phyloP scores from a whole-genome alignment of 1,140 invertebrate species.

The Sarcophaga peregrina region DNA sequence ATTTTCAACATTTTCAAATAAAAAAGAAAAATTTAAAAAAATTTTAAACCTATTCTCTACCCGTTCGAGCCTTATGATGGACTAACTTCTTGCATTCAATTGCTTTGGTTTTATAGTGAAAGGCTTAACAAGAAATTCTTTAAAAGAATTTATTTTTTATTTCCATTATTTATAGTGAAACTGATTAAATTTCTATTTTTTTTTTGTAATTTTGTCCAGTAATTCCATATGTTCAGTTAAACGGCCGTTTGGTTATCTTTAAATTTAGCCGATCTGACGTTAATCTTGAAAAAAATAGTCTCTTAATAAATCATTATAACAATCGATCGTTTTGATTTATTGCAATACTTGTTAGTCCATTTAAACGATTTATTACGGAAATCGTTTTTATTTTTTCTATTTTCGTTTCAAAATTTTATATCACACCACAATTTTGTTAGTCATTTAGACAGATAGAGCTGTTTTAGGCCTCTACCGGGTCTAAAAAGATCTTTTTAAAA shows the following conservation, averaged over 20 bases:
- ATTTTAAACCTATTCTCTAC: not conserved
- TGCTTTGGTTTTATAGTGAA: not conserved
- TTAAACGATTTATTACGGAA: no score
- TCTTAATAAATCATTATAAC: no score
- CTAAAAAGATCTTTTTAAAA: no score
- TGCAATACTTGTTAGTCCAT: no score
- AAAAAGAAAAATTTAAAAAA: not conserved
- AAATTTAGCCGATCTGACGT: no score
- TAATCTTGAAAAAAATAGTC: no score
- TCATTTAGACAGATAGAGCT: no score
- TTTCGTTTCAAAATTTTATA: no score
- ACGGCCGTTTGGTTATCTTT: not conserved
- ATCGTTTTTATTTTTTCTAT: no score
- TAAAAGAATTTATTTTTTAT: not conserved
- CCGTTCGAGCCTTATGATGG: slow-evolving; percentile 21
- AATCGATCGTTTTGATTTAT: no score
- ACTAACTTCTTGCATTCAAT: not conserved
- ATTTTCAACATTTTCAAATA: not conserved
- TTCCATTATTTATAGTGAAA: not conserved
- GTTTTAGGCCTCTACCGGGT: no score
- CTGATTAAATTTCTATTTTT: not conserved
- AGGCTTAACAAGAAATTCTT: not conserved
- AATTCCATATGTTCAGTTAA: not conserved
- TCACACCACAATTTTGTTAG: no score
- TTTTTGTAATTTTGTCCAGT: not conserved